Percentiles rank a stretch among this genome's conserved stretches.
Conservation (phyloP, 2,113 vertebrate species). For the Accipiter virgatus region DNA sequence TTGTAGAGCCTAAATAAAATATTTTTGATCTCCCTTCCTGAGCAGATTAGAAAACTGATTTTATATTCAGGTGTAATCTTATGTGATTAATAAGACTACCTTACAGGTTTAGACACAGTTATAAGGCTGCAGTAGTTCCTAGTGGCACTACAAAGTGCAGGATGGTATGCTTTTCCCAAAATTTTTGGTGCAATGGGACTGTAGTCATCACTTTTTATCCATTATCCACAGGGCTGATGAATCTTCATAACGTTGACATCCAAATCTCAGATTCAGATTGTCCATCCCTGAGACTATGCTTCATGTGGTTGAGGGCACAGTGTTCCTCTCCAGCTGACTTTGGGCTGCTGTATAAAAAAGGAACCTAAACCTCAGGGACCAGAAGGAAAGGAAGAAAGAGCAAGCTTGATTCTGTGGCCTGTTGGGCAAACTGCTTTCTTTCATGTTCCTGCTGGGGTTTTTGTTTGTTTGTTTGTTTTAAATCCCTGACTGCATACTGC, state of each 20-base stretch:
- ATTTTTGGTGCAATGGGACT: neutral
- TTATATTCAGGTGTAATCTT: slow-evolving; percentile 1
- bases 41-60: slow-evolving; percentile 11
- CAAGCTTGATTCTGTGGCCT: neutral
- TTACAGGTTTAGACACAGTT: neutral
- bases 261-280: neutral
- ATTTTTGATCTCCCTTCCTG: slow-evolving; percentile 23
- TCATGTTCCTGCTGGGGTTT: neutral
- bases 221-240: neutral
- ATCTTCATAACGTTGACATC: neutral
- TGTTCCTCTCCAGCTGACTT: neutral
- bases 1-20: slow-evolving; percentile 4
- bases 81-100: neutral
- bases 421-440: neutral
- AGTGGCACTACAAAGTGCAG: neutral
- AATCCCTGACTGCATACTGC: neutral
- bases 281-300: neutral
- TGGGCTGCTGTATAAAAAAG: neutral
- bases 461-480: neutral
- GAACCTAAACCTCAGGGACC: neutral
- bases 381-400: neutral
- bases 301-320: neutral
- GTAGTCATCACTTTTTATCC: neutral
- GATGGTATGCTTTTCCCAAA: neutral
- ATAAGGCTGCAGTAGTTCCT: neutral